Evolutionary conservation across 2,113 vertebrate species (phyloP).

Genomic region (Vulpes vulpes): DNA sequence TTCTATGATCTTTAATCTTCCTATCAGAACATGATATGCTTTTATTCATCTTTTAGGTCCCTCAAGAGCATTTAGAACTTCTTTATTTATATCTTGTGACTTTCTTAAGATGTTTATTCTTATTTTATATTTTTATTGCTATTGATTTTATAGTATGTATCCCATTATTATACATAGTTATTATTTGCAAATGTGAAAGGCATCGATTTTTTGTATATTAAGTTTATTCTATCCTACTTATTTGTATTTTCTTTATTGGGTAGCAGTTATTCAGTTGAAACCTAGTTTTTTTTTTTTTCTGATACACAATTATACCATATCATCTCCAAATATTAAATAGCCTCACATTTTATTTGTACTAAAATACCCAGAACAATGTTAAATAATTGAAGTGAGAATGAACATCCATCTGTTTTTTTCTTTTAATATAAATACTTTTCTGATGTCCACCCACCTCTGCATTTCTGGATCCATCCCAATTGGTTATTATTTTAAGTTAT

Average conservation of each 20-base stretch:
- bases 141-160: not conserved
- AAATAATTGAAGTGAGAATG: slow-evolving; percentile 1
- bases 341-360: not conserved
- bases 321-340: slow-evolving; percentile 34
- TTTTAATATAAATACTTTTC: slow-evolving; percentile 35
- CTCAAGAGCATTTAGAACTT: not conserved
- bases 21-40: not conserved
- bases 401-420: slow-evolving; percentile 24
- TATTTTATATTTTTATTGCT: slow-evolving; percentile 30
- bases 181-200: not conserved
- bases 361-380: not conserved
- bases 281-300: not conserved
- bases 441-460: not conserved
- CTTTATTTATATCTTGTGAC: not conserved
- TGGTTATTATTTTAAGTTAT: slow-evolving; percentile 53
- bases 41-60: not conserved
- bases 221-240: not conserved
- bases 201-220: not conserved
- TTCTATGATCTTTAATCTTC: not conserved
- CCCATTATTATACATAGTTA: not conserved
- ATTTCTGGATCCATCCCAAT: not conserved
- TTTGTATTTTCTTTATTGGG: not conserved
- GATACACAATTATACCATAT: not conserved
- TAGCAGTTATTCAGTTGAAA: not conserved
- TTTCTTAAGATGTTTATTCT: slow-evolving; percentile 26